Percentiles rank a stretch among this genome's conserved stretches.
phyloP scores from a whole-genome alignment of 2,888 invertebrate genomes.

The Matsumyia berberina region DNA sequence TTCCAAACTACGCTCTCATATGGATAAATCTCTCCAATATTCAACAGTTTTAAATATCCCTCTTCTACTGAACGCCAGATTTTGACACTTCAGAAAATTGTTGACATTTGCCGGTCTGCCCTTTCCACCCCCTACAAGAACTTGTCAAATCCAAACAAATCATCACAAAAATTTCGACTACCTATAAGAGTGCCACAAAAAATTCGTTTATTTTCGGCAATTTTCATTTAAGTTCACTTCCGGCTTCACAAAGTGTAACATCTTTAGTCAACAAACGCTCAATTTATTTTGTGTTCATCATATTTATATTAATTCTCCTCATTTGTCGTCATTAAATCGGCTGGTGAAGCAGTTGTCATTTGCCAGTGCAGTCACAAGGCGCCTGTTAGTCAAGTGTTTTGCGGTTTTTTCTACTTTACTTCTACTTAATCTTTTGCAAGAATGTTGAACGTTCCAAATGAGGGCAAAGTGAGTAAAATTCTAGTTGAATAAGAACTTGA shows the following conservation, averaged over 20 bases:
- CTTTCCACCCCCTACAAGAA: not conserved
- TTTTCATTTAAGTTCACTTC: slow-evolving; percentile 6
- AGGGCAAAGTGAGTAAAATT: slow-evolving; percentile 81
- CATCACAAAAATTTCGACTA: slow-evolving; percentile 15
- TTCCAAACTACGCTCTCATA: too few species aligned
- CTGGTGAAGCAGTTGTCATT: not conserved
- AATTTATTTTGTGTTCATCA: not conserved
- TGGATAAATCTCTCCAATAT: too few species aligned
- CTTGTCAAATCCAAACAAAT: slow-evolving; percentile 44
- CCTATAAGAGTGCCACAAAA: slow-evolving; percentile 29
- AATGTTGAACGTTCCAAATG: slow-evolving; percentile 83
- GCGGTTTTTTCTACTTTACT: slow-evolving; percentile 5
- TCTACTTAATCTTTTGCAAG: slow-evolving; percentile 57
- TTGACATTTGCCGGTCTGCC: slow-evolving; percentile 15
- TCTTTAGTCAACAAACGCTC: not conserved
- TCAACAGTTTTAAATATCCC: not conserved
- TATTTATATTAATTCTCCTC: not conserved
- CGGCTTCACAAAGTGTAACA: slow-evolving; percentile 1
- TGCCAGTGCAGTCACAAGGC: slow-evolving; percentile 10
- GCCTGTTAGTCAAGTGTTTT: slow-evolving; percentile 42
- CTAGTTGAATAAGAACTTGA: slow-evolving; percentile 8
- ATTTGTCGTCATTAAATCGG: not conserved
- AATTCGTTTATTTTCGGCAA: slow-evolving; percentile 17
- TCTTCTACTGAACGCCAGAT: slow-evolving; percentile 11
- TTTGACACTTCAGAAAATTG: slow-evolving; percentile 36